phyloP scores from a whole-genome alignment of 2,888 invertebrate species.

The Dasysyrphus tricinctus region DNA sequence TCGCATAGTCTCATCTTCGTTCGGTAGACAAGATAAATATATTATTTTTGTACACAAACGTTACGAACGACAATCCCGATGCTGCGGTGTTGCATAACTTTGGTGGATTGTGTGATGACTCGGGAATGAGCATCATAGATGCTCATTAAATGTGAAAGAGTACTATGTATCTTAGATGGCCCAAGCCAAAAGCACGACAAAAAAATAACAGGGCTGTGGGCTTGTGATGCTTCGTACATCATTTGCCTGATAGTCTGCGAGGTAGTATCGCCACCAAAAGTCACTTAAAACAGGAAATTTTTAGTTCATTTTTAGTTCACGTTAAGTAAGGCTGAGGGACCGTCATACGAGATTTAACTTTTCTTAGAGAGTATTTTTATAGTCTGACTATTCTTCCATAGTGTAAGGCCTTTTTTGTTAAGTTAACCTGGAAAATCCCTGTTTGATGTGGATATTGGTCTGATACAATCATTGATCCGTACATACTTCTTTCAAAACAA shows the following conservation, averaged over 20 bases:
- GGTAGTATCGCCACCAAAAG: neutral
- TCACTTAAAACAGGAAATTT: neutral
- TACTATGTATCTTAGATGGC: conserved; percentile 29
- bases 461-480: too few relatives aligned
- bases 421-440: too few relatives aligned
- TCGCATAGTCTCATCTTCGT: conserved; percentile 45
- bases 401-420: too few relatives aligned
- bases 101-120: conserved; percentile 59
- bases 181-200: conserved; percentile 37
- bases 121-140: conserved; percentile 61
- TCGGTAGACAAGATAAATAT: conserved; percentile 33
- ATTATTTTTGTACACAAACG: conserved; percentile 27
- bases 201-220: neutral
- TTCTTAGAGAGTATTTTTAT: too few relatives aligned
- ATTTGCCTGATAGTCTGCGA: neutral
- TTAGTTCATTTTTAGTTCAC: neutral
- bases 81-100: conserved; percentile 56
- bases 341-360: too few relatives aligned
- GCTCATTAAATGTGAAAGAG: conserved; percentile 65
- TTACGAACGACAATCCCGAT: neutral
- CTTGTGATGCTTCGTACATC: neutral
- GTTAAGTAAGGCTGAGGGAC: too few relatives aligned
- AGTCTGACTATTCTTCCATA: too few relatives aligned
- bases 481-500: too few relatives aligned
- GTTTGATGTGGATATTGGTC: too few relatives aligned